These are phyloP conservation scores for Oenanthe melanoleuca DNA, from an alignment of 2,113 vertebrate genomes.

Conservation along the genomic window DNA sequence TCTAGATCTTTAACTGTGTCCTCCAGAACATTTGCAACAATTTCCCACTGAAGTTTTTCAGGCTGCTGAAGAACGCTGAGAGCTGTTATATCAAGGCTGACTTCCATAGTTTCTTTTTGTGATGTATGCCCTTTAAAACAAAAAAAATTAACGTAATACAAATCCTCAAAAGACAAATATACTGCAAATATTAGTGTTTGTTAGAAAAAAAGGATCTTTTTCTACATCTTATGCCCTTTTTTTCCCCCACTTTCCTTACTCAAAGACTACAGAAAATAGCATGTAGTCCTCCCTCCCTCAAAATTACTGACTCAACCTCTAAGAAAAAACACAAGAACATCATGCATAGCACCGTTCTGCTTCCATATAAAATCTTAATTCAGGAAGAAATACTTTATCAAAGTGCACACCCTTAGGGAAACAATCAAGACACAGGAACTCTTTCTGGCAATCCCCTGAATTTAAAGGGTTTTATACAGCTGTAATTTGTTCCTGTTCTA, in stretches of 20 bases:
- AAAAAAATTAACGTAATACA: not conserved
- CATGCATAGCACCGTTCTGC: not conserved
- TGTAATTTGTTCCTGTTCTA: not conserved
- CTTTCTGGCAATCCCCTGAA: not conserved
- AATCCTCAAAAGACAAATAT: not conserved
- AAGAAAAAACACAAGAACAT: not conserved
- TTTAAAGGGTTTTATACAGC: not conserved
- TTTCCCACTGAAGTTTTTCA: constrained; percentile 98
- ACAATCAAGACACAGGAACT: not conserved
- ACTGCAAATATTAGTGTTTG: not conserved
- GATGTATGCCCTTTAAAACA: constrained; percentile 86
- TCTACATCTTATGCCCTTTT: not conserved
- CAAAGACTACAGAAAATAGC: not conserved
- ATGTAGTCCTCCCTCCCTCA: not conserved
- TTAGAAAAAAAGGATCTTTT: not conserved
- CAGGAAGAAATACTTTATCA: not conserved
- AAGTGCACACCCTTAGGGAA: not conserved
- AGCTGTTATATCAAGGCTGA: constrained; percentile 92
- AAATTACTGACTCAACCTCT: not conserved
- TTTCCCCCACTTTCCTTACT: not conserved
- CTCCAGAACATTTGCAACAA: constrained; percentile 96
- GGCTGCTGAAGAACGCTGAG: constrained; percentile 97
- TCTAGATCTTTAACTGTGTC: constrained; percentile 98
- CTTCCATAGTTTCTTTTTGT: constrained; percentile 94
- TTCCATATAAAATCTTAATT: not conserved